These are phyloP conservation scores for Pitta sordida DNA, from an alignment of 2,113 vertebrate species.

Conservation along the genomic window DNA sequence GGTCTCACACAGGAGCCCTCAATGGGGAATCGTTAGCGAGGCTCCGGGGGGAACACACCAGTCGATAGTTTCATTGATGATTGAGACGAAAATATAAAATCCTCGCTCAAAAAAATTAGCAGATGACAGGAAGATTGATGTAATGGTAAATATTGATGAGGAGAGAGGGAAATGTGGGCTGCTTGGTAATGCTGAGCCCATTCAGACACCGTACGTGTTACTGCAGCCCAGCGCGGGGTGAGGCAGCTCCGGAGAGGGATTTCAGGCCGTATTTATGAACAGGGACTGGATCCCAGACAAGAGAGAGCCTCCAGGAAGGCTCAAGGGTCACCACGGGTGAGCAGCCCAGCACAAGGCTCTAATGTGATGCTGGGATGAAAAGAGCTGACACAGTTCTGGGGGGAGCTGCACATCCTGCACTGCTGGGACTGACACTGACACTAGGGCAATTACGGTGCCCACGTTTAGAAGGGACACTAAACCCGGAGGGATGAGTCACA, in stretches of 20 bases:
- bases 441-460: neutral
- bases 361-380: conserved; percentile 26
- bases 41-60: neutral
- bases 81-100: neutral
- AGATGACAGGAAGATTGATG: conserved; percentile 54
- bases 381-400: neutral
- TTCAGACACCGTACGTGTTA: neutral
- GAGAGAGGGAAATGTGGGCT: conserved; percentile 31
- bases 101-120: neutral
- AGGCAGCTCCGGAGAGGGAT: neutral
- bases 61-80: neutral
- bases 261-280: neutral
- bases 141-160: conserved; percentile 42
- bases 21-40: neutral
- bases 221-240: neutral
- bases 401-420: neutral
- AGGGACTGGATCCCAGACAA: neutral
- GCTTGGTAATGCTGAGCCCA: conserved; percentile 11
- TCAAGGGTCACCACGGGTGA: conserved; percentile 49
- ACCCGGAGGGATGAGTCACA: neutral
- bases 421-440: neutral
- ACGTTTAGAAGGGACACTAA: neutral
- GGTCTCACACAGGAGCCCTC: neutral
- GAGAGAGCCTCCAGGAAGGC: conserved; percentile 18
- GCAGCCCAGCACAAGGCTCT: conserved; percentile 42